A percentile compares a stretch with the other conserved stretches of the same genome.
Evolutionary conservation across 2,888 invertebrate species (phyloP).

Genomic region (Drosophila sordidula): DNA sequence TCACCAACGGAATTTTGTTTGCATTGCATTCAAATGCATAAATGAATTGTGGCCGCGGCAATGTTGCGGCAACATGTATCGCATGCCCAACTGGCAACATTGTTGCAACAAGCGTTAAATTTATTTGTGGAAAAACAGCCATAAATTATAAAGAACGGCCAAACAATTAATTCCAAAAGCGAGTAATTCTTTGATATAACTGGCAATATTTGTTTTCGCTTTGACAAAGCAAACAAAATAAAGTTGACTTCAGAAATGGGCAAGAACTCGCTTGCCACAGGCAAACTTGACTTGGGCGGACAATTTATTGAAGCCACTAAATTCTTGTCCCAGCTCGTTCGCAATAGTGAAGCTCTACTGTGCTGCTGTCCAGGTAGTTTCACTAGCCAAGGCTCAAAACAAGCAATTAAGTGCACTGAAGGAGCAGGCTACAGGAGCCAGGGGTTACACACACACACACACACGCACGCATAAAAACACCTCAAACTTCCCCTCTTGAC

Average conservation of each 20-base stretch:
- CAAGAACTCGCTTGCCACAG: conserved; percentile 1
- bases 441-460: conserved; percentile 17
- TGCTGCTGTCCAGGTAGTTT: neutral
- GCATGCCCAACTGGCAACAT: neutral
- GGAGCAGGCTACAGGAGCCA: conserved; percentile 25
- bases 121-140: conserved; percentile 7
- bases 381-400: conserved; percentile 31
- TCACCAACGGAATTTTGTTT: conserved; percentile 34
- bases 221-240: conserved; percentile 11
- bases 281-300: neutral
- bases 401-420: conserved; percentile 58
- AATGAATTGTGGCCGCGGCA: conserved; percentile 38
- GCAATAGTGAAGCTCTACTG: conserved; percentile 4
- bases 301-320: neutral
- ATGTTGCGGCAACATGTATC: conserved; percentile 36
- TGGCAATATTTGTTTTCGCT: conserved; percentile 1
- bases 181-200: conserved; percentile 6
- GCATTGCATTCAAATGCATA: conserved; percentile 54
- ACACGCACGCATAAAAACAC: conserved; percentile 17
- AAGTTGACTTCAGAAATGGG: neutral
- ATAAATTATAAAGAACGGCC: conserved; percentile 43
- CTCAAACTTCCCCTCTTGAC: conserved; percentile 33
- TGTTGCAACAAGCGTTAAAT: conserved; percentile 17
- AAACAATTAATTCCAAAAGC: conserved; percentile 39
- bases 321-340: neutral